Percentiles rank a stretch among this genome's conserved stretches.
phyloP scores from a whole-genome alignment of 2,113 vertebrate species.

The Microtus richardsoni region DNA sequence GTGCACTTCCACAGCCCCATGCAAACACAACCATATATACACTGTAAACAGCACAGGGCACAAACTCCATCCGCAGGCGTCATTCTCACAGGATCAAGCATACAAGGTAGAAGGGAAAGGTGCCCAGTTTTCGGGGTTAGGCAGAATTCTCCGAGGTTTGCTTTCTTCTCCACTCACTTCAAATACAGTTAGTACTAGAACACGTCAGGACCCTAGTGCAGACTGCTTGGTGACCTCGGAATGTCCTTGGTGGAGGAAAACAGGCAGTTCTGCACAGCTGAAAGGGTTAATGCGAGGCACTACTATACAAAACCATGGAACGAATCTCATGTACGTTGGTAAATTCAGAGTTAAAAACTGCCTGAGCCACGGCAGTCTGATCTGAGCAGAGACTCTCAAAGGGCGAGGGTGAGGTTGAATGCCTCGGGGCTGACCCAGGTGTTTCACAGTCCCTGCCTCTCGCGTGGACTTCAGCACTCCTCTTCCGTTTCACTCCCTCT shows the following conservation, averaged over 20 bases:
- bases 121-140: constrained; percentile 57
- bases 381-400: not conserved
- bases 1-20: constrained; percentile 89
- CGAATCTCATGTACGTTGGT: not conserved
- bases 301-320: not conserved
- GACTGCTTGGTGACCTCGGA: not conserved
- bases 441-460: not conserved
- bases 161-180: constrained; percentile 43
- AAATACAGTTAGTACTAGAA: constrained; percentile 28
- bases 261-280: constrained; percentile 62
- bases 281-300: constrained; percentile 23
- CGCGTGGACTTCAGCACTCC: constrained; percentile 81
- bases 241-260: not conserved
- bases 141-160: constrained; percentile 52
- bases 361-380: constrained; percentile 35
- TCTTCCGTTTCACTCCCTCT: constrained; percentile 86
- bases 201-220: not conserved
- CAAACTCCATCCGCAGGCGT: constrained; percentile 80
- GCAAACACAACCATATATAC: constrained; percentile 91
- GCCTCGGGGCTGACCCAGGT: not conserved
- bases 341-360: constrained; percentile 15
- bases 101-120: constrained; percentile 61
- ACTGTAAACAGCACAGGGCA: constrained; percentile 95
- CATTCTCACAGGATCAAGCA: constrained; percentile 75
- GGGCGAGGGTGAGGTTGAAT: not conserved